Percentiles rank a stretch among this genome's conserved stretches.
Evolutionary conservation across 1,140 invertebrate genomes (phyloP).

Genomic region (honey bee (Apis mellifera)): DNA sequence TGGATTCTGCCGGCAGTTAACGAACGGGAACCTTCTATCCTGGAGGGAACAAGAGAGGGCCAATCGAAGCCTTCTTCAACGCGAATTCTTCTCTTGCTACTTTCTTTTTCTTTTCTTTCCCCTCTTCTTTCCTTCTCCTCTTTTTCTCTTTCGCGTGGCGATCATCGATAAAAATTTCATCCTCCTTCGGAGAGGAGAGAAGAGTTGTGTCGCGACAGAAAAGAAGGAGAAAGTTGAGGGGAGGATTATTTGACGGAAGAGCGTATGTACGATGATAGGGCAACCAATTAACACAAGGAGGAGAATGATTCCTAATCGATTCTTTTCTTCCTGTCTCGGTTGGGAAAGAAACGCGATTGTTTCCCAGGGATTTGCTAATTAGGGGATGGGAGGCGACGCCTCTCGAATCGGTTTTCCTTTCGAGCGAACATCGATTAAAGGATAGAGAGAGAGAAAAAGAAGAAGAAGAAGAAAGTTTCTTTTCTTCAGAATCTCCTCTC

Average conservation of each 20-base stretch:
- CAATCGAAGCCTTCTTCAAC: slow-evolving; percentile 32
- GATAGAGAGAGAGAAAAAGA: neutral
- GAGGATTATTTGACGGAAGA: neutral
- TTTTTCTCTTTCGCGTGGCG: too few species aligned
- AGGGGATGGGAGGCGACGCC: neutral
- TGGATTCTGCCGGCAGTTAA: slow-evolving; percentile 65
- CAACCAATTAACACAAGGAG: neutral
- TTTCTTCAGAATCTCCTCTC: neutral
- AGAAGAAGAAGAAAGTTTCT: neutral
- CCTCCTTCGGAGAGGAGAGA: too few species aligned
- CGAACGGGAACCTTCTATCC: slow-evolving; percentile 49
- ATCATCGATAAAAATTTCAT: slow-evolving; percentile 23
- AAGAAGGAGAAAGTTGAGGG: neutral
- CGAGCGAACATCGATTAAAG: slow-evolving; percentile 21
- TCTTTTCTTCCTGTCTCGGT: neutral
- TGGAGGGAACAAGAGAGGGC: slow-evolving; percentile 1
- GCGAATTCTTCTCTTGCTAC: neutral
- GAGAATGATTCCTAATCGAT: slow-evolving; percentile 14
- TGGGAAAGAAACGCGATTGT: slow-evolving; percentile 15
- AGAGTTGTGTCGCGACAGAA: too few species aligned
- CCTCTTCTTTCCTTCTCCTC: too few species aligned
- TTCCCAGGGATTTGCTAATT: slow-evolving; percentile 34
- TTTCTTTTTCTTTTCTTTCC: neutral
- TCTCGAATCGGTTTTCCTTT: slow-evolving; percentile 32
- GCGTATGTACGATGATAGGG: too few species aligned